These are phyloP conservation scores for Montifringilla adamsi DNA, from an alignment of 2,113 vertebrate genomes.

Conservation along the genomic window DNA sequence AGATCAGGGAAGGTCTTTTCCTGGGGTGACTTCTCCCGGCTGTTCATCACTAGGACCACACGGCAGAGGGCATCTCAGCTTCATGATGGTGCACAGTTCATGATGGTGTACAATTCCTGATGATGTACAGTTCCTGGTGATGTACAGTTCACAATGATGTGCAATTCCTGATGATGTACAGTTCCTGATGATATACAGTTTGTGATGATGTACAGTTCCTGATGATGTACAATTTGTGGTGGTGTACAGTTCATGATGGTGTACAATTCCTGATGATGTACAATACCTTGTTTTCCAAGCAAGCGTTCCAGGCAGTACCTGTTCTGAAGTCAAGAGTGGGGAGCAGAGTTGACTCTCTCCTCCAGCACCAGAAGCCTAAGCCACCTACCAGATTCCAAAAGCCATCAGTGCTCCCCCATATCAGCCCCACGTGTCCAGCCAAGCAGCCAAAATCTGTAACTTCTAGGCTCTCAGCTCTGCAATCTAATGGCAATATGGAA, in stretches of 20 bases:
- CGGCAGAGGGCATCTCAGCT: background rate
- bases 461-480: background rate
- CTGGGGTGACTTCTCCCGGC: background rate
- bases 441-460: background rate
- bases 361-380: background rate
- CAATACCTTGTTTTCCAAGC: background rate
- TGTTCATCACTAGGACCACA: background rate
- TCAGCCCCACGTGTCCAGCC: background rate
- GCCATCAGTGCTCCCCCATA: background rate
- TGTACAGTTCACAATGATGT: background rate
- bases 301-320: background rate
- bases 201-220: accelerated
- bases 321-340: background rate
- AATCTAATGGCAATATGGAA: background rate
- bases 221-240: too few species aligned
- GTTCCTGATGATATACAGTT: background rate
- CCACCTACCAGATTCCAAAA: background rate
- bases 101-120: background rate
- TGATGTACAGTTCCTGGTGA: background rate
- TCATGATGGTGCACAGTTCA: background rate
- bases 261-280: background rate
- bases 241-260: background rate
- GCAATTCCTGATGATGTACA: background rate
- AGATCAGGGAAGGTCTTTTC: background rate
- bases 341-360: background rate